Percentiles rank a stretch among this genome's conserved stretches.
Conservation (phyloP, 2,797 vertebrate species). For the Eulemur rubriventer region DNA sequence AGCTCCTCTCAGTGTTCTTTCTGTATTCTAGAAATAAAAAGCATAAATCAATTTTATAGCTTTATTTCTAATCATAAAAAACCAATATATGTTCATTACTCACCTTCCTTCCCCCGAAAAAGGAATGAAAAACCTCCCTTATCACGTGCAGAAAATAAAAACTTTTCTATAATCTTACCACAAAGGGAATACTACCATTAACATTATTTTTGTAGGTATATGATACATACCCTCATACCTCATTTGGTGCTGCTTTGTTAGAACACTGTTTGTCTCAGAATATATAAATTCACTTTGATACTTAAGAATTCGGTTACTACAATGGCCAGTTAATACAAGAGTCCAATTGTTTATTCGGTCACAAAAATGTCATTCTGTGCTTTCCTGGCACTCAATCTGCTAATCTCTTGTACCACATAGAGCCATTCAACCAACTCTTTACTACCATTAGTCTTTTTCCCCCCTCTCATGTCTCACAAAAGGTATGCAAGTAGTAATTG, state of each 20-base stretch:
- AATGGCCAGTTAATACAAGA: not conserved
- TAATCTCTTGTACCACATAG: not conserved
- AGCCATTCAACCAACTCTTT: not conserved
- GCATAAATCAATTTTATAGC: not conserved
- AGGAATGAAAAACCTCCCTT: not conserved
- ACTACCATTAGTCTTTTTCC: not conserved
- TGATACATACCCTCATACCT: not conserved
- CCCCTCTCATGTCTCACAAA: not conserved
- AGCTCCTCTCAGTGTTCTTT: not conserved
- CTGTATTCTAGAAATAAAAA: not conserved
- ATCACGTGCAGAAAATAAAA: not conserved
- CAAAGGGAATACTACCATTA: conserved; percentile 1
- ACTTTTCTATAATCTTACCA: conserved; percentile 27
- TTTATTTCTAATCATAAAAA: conserved; percentile 29
- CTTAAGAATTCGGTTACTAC: not conserved
- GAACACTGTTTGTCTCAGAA: conserved; percentile 12
- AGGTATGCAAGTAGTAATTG: not conserved
- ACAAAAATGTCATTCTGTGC: not conserved
- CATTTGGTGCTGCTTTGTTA: not conserved
- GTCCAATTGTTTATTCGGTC: not conserved
- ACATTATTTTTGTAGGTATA: conserved; percentile 31
- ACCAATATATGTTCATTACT: not conserved
- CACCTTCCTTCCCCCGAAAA: not conserved
- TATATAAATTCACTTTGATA: conserved; percentile 25
- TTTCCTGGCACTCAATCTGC: conserved; percentile 1